phyloP scores from a whole-genome alignment of 2,113 vertebrate genomes.

The Mirounga angustirostris region DNA sequence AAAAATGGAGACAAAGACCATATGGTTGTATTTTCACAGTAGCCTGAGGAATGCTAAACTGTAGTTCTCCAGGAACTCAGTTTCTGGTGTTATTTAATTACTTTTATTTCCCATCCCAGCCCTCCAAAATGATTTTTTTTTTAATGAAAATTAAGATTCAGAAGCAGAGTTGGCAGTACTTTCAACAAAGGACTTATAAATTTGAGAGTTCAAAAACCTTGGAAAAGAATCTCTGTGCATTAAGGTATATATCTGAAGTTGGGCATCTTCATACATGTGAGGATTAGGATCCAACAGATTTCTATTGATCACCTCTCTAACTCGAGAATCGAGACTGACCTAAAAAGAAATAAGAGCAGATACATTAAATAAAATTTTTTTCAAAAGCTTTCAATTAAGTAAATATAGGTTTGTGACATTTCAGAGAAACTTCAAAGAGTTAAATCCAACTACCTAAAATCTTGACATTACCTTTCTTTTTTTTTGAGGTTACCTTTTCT shows the following conservation, averaged over 20 bases:
- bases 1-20: constrained; percentile 89
- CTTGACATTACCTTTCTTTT: not conserved
- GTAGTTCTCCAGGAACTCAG: constrained; percentile 89
- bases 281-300: constrained; percentile 91
- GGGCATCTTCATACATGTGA: constrained; percentile 93
- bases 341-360: constrained; percentile 85
- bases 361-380: constrained; percentile 35
- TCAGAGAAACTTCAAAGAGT: constrained; percentile 11
- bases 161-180: constrained; percentile 89
- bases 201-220: constrained; percentile 93
- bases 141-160: constrained; percentile 88
- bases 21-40: constrained; percentile 88
- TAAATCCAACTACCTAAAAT: not conserved
- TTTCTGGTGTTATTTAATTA: constrained; percentile 88
- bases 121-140: constrained; percentile 75
- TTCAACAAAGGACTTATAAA: constrained; percentile 92
- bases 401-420: not conserved
- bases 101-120: constrained; percentile 81
- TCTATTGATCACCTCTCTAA: constrained; percentile 93
- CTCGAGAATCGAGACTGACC: constrained; percentile 93
- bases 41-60: constrained; percentile 91
- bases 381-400: constrained; percentile 19
- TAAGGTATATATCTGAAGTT: constrained; percentile 92
- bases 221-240: constrained; percentile 95
- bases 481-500: not conserved